Evolutionary conservation across 2,888 invertebrate species (phyloP).

Genomic region (Agonopterix alstromeriana): DNA sequence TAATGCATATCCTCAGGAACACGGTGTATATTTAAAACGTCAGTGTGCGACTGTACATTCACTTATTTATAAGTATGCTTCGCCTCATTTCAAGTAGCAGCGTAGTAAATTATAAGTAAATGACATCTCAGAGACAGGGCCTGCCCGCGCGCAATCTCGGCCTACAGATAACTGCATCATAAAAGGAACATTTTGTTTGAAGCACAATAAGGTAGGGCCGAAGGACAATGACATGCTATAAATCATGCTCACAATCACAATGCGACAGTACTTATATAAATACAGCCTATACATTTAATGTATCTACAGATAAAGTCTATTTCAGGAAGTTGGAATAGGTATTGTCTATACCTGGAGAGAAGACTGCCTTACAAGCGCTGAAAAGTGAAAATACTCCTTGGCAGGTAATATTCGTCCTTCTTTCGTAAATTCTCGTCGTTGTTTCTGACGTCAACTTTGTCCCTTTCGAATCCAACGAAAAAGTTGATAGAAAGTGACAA

Average conservation of each 20-base stretch:
- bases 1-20: too few species aligned
- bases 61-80: constrained; percentile 11
- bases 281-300: neutral
- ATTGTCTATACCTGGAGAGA: too few species aligned
- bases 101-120: constrained; percentile 45
- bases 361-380: too few species aligned
- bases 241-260: constrained; percentile 16
- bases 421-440: too few species aligned
- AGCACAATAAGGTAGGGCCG: constrained; percentile 10
- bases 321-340: too few species aligned
- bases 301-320: too few species aligned
- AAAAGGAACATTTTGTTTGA: constrained; percentile 21
- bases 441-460: too few species aligned
- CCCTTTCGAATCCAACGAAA: too few species aligned
- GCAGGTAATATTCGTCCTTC: too few species aligned
- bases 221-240: constrained; percentile 13
- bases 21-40: too few species aligned
- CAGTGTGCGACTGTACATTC: neutral
- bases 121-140: constrained; percentile 29
- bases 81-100: constrained; percentile 26
- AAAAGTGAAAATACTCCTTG: too few species aligned
- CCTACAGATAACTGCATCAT: constrained; percentile 26
- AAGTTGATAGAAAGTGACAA: too few species aligned
- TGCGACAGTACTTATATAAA: constrained; percentile 7
- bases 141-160: constrained; percentile 29